Evolutionary conservation across 1,140 invertebrate genomes (phyloP).

Genomic region (Ceratosolen solmsi): DNA sequence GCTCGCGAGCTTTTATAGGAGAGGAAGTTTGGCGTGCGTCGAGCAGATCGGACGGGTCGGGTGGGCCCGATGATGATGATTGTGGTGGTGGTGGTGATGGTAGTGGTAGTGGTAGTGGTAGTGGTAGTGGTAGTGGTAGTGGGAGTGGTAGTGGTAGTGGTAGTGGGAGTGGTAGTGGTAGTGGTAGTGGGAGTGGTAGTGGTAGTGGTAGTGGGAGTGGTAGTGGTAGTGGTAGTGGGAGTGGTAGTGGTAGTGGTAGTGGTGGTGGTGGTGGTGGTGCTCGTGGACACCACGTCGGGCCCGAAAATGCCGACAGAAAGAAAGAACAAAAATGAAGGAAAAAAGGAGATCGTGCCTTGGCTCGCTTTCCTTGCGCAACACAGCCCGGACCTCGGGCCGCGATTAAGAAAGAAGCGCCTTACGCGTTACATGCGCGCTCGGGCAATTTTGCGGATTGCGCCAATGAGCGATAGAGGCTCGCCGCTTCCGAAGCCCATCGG

Average conservation of each 20-base stretch:
- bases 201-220: conserved; percentile 25
- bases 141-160: conserved; percentile 38
- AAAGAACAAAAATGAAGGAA: conserved; percentile 51
- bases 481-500: no score
- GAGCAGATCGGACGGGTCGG: conserved; percentile 17
- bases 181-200: conserved; percentile 7
- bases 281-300: conserved; percentile 28
- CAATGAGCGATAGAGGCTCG: no score
- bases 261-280: conserved; percentile 25
- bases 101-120: conserved; percentile 33
- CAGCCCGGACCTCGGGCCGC: conserved; percentile 5
- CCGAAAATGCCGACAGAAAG: no score
- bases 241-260: conserved; percentile 33
- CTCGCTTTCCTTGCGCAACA: conserved; percentile 1
- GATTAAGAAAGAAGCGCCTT: not conserved
- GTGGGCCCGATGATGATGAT: not conserved
- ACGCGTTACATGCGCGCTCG: not conserved
- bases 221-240: conserved; percentile 41
- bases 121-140: conserved; percentile 37
- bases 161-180: conserved; percentile 18
- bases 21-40: conserved; percentile 53
- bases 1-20: conserved; percentile 67
- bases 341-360: not conserved
- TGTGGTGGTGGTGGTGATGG: not conserved
- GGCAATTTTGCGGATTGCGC: not conserved